Percentiles rank a stretch among this genome's conserved stretches.
These are phyloP conservation scores for Mastomys natalensis DNA, from an alignment of 2,113 vertebrate genomes.

Conservation along the genomic window DNA sequence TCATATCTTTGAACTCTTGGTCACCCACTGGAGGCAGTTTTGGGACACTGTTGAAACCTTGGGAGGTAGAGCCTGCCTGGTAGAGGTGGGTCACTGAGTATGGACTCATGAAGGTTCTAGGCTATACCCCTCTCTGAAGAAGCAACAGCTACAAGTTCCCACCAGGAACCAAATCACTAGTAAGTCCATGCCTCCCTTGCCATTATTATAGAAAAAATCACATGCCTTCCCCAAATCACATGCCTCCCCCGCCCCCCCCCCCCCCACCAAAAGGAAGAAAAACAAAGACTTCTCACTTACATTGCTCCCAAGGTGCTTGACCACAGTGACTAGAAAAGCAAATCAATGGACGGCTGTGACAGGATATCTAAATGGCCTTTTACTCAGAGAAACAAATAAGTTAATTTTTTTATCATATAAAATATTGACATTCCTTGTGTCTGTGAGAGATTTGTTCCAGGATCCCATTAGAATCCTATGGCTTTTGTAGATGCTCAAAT, in stretches of 20 bases:
- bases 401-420: not conserved
- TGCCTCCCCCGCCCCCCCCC: too few species aligned
- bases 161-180: not conserved
- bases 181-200: not conserved
- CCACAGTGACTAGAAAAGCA: not conserved
- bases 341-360: not conserved
- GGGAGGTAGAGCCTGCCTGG: not conserved
- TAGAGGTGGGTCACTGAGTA: not conserved
- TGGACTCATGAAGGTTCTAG: not conserved
- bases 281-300: too few species aligned
- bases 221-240: not conserved
- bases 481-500: not conserved
- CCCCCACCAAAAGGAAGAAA: too few species aligned
- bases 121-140: not conserved
- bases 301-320: too few species aligned
- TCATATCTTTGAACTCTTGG: not conserved
- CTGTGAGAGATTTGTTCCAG: not conserved
- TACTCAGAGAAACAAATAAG: not conserved
- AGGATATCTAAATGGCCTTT: slow-evolving; percentile 3
- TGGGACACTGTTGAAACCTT: not conserved
- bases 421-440: not conserved
- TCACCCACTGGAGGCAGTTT: not conserved
- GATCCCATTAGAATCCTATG: not conserved
- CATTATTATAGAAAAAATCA: not conserved
- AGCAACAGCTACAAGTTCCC: not conserved